phyloP scores from a whole-genome alignment of 2,113 vertebrate species.

The Saimiri boliviensis region DNA sequence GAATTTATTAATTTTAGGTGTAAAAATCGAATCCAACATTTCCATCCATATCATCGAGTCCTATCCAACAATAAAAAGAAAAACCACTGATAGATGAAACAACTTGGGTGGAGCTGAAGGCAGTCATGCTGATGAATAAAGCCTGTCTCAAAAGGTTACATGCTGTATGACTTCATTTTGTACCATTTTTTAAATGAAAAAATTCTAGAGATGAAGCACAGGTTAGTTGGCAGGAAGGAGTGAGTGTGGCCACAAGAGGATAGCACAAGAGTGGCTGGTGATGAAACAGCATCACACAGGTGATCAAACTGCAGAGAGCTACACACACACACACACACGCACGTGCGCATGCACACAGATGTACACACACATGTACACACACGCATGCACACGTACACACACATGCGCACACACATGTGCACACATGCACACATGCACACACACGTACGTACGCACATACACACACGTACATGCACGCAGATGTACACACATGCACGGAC shows the following conservation, averaged over 20 bases:
- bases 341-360: fast-evolving
- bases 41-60: background rate
- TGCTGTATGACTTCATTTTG: background rate
- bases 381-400: background rate
- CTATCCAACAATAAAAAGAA: background rate
- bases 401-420: too few relatives aligned
- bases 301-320: too few relatives aligned
- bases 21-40: background rate
- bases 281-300: too few relatives aligned
- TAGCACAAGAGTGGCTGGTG: fast-evolving
- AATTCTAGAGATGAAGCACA: background rate
- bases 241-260: fast-evolving
- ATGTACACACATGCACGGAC: fast-evolving
- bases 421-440: fast-evolving
- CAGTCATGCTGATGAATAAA: background rate
- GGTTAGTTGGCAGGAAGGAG: background rate
- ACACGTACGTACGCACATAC: too few relatives aligned
- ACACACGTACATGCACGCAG: too few relatives aligned
- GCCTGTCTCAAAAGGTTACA: background rate
- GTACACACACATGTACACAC: too few relatives aligned
- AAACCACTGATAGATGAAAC: too few relatives aligned
- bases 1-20: background rate
- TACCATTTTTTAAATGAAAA: background rate
- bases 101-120: background rate
- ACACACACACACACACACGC: background rate